These are phyloP conservation scores for Morpho achilles DNA, from an alignment of 2,888 invertebrate genomes.

Conservation along the genomic window DNA sequence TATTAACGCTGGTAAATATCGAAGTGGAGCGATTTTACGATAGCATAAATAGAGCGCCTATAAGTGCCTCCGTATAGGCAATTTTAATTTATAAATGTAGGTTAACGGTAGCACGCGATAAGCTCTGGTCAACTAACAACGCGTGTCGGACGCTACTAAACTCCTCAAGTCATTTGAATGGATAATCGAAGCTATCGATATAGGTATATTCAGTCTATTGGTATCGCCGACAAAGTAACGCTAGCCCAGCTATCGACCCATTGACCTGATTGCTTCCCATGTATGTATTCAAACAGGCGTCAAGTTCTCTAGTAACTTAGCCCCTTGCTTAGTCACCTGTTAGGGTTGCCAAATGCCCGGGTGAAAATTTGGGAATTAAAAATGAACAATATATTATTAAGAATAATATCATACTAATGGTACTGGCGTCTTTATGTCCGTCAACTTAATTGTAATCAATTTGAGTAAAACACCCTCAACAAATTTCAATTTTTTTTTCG, in stretches of 20 bases:
- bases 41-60: conserved; percentile 68
- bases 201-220: conserved; percentile 14
- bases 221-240: conserved; percentile 13
- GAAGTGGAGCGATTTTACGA: conserved; percentile 68
- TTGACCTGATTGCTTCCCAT: conserved; percentile 29
- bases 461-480: too few species aligned
- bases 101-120: conserved; percentile 68
- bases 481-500: too few species aligned
- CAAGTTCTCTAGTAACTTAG: conserved; percentile 22
- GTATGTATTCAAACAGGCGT: conserved; percentile 16
- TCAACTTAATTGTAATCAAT: too few species aligned
- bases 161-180: conserved; percentile 23
- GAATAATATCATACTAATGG: too few species aligned
- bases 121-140: conserved; percentile 32
- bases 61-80: conserved; percentile 56
- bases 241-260: conserved; percentile 24
- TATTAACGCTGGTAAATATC: conserved; percentile 37
- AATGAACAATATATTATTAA: not conserved
- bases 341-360: conserved; percentile 1
- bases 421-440: too few species aligned
- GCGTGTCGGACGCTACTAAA: conserved; percentile 30
- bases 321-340: conserved; percentile 17
- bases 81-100: conserved; percentile 62
- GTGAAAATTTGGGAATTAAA: not conserved
- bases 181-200: conserved; percentile 17